Base-by-base conservation (phyloP, 2,113 vertebrate genomes). In the Delphinus delphis region DNA sequence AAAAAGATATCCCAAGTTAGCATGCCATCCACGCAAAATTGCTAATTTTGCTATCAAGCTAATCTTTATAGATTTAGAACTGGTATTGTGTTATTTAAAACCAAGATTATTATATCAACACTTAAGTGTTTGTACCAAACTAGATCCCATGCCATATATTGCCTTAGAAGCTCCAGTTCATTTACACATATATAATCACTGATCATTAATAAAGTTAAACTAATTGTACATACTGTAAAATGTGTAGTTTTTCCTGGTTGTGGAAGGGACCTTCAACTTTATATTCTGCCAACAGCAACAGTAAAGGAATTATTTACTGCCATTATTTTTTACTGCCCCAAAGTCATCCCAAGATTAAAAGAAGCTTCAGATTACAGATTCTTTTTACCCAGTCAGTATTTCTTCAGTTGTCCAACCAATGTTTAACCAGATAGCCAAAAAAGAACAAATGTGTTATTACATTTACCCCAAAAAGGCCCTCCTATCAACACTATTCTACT, bases 191-290 rank as follows among this genome's bases (percentile, higher is more conserved):
- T 31, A 88, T 67, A 53, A 53, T 80, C 53, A 93, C 23, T 93
- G 97, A 94, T 96, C 70, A 60, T 44, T 96, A 96, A 92, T 65
- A 81, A 90, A 93, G 50, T 68, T 85, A 95, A 96, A 94, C 81
- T 94, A 94, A 92, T 68, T 88, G 86, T 96, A 98, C 98, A 98
- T 98, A 98, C 97, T 98, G 97, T 97, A 96, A 96, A 96, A 85
- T 58, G 74, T 94, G 96, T 33, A 82, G 95, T 62, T 97, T 95
- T 97, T 97, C 96, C 74, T 95, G 97, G 89, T 67, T 95, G 96
- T 97, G 76, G 91, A 97, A 97, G 44, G 23, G n/a, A 95, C 58
- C 93, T 97, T 97, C 97, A 95, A 98, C 79, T 96, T 95, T 98
- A 97, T 89, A 92, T 80, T 98, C 97, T 98, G 98, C 95, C 97